These are phyloP conservation scores for Periophthalmus modestus DNA, from an alignment of 2,113 vertebrate genomes.

Conservation along the genomic window DNA sequence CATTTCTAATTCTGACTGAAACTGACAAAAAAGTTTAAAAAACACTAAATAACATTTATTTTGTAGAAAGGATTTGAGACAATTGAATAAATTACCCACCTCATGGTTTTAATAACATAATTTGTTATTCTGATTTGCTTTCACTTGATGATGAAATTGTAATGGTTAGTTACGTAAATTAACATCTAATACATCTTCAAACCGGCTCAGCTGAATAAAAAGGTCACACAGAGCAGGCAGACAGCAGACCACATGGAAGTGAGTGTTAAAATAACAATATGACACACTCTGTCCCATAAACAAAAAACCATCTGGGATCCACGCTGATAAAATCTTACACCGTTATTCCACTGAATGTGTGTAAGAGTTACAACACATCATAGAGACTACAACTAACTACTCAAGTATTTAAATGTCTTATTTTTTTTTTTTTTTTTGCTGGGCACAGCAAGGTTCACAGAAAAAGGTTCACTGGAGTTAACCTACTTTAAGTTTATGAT, in stretches of 20 bases:
- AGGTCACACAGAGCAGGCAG: not conserved
- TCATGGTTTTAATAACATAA: not conserved
- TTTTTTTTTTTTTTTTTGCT: no score
- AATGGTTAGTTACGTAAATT: not conserved
- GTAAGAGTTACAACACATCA: no score
- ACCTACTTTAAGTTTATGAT: no score
- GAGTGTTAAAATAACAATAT: conserved; percentile 18
- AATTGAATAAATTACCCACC: not conserved
- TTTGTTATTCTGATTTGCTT: not conserved
- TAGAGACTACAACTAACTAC: no score
- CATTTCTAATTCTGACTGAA: not conserved
- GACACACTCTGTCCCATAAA: conserved; percentile 14
- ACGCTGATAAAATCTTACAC: conserved; percentile 33
- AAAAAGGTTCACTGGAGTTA: no score
- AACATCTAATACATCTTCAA: conserved; percentile 1
- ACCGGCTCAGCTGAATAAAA: not conserved
- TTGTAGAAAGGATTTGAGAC: not conserved
- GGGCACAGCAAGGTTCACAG: no score
- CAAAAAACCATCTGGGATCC: conserved; percentile 5
- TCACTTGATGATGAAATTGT: not conserved
- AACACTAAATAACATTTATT: not conserved
- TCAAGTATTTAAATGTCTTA: no score
- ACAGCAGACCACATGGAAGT: conserved; percentile 1
- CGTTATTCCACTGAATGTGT: not conserved
- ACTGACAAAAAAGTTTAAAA: not conserved